phyloP scores from a whole-genome alignment of 2,113 vertebrate species.

The Rhinoderma darwinii region DNA sequence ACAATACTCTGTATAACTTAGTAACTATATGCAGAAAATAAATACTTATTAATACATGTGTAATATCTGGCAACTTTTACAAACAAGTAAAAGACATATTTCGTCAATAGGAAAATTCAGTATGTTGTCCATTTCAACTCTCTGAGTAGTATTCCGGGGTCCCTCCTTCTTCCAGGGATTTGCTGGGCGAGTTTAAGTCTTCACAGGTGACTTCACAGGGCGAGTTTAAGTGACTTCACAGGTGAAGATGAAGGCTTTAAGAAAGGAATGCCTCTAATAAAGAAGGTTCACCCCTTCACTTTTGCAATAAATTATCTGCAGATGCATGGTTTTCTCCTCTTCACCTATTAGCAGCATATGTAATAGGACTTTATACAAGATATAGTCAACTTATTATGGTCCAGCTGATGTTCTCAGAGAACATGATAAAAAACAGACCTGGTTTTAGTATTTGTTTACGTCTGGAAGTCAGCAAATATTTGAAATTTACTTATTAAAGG shows the following conservation, averaged over 20 bases:
- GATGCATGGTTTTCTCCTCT: background rate
- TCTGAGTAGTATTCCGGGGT: background rate
- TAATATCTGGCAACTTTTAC: conserved; percentile 28
- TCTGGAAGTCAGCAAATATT: no score
- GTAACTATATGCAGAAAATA: conserved; percentile 35
- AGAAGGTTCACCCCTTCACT: background rate
- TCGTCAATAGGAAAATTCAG: background rate
- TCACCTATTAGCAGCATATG: conserved; percentile 7
- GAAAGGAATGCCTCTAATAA: background rate
- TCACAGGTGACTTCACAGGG: background rate
- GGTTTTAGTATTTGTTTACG: background rate
- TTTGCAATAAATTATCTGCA: background rate
- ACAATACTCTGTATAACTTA: conserved; percentile 55
- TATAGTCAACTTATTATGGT: background rate
- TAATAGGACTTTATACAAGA: conserved; percentile 1
- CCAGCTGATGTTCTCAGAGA: background rate
- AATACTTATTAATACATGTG: conserved; percentile 33
- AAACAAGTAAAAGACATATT: background rate
- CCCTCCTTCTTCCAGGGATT: background rate
- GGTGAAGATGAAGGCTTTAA: background rate
- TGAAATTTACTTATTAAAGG: background rate
- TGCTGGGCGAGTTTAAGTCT: background rate
- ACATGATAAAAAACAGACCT: background rate
- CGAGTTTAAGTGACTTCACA: background rate
- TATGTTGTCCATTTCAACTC: background rate